Evolutionary conservation across 2,888 invertebrate species (phyloP).

Genomic region (Heliconius cydno): DNA sequence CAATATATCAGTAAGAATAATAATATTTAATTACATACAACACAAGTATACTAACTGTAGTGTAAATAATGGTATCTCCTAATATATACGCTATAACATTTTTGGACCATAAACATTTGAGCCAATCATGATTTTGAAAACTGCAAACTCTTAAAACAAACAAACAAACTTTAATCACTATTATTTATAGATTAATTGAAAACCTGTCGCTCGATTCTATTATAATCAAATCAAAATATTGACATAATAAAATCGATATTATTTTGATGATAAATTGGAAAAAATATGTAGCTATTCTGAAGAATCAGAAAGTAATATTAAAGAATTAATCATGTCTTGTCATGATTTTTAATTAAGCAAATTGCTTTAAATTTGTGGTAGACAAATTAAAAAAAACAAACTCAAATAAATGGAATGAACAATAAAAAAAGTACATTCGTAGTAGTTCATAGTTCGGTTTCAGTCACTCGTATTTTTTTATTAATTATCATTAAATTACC

Average conservation of each 20-base stretch:
- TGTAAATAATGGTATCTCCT: conserved; percentile 65
- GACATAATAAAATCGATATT: conserved; percentile 15
- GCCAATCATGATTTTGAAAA: conserved; percentile 53
- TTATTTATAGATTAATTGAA: conserved; percentile 33
- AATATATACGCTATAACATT: conserved; percentile 58
- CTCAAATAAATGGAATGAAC: not conserved
- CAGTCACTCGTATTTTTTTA: not conserved
- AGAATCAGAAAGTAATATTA: not conserved
- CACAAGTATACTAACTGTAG: conserved; percentile 70
- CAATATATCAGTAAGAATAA: conserved; percentile 65
- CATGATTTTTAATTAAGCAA: not conserved
- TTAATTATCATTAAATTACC: no score
- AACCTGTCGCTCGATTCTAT: conserved; percentile 37
- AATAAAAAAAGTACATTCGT: not conserved
- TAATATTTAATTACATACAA: conserved; percentile 74
- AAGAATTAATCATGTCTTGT: no score
- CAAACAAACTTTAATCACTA: conserved; percentile 21
- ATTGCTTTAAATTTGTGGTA: no score
- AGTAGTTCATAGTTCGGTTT: not conserved
- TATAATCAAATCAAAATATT: conserved; percentile 20
- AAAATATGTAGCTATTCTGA: not conserved
- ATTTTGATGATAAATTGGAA: not conserved
- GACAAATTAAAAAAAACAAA: no score
- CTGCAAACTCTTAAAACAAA: conserved; percentile 29
- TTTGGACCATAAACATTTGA: conserved; percentile 60